A percentile compares a stretch with the other conserved stretches of the same genome.
phyloP scores from a whole-genome alignment of 1,140 invertebrate species.

The Heliconius hewitsoni region DNA sequence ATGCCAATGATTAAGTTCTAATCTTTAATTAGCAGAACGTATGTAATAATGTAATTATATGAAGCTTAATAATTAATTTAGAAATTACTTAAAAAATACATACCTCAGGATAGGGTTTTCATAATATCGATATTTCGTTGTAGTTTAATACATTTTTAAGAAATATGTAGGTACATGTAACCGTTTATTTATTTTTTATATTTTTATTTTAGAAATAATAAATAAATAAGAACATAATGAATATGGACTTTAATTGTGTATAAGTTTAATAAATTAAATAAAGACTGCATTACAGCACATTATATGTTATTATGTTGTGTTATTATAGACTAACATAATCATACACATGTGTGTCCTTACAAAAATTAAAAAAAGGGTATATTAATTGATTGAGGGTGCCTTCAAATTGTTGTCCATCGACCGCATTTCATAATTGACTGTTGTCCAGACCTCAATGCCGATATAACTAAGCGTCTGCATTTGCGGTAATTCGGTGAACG shows the following conservation, averaged over 20 bases:
- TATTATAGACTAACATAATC: no score
- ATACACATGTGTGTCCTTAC: no score
- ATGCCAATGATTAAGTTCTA: constrained; percentile 1
- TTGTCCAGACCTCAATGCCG: neutral
- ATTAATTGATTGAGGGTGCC: neutral
- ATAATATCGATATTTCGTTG: no score
- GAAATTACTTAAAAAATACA: neutral
- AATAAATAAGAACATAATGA: no score
- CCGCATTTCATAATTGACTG: constrained; percentile 30
- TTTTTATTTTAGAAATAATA: no score
- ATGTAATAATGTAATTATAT: neutral
- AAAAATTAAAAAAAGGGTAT: no score
- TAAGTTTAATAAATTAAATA: no score
- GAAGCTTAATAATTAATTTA: neutral
- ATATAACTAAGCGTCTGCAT: constrained; percentile 10
- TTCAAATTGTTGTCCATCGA: constrained; percentile 21
- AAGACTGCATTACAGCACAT: no score
- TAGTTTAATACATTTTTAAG: neutral
- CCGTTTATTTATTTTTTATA: no score
- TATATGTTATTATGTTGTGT: no score
- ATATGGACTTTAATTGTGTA: no score
- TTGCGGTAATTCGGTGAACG: neutral
- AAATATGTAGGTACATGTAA: no score
- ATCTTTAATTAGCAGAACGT: neutral
- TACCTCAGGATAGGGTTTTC: neutral